A percentile compares a stretch with the other conserved stretches of the same genome.
Conservation (phyloP, 35 echinoderm and acorn worm genomes). For the Hemicentrotus pulcherrimus region DNA sequence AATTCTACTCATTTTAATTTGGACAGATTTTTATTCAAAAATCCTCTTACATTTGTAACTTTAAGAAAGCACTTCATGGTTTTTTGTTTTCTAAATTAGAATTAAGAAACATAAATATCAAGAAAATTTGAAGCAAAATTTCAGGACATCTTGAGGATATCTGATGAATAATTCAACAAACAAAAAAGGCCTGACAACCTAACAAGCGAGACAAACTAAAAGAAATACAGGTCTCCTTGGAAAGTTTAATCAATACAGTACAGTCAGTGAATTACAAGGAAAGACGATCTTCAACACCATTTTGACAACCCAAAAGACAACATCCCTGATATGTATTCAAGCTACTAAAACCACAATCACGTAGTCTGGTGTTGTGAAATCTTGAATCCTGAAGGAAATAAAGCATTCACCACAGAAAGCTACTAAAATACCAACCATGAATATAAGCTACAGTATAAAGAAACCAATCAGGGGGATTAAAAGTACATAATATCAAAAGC, state of each 20-base stretch:
- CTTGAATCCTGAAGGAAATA: not conserved
- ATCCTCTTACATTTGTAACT: no score
- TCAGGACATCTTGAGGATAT: not conserved
- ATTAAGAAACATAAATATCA: not conserved
- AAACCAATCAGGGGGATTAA: not conserved
- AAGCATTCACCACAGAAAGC: not conserved
- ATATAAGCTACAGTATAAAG: not conserved
- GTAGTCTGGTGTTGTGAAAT: not conserved
- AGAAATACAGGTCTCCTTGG: not conserved
- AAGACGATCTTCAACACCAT: not conserved
- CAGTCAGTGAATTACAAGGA: not conserved
- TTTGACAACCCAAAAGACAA: not conserved
- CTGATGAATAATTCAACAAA: not conserved
- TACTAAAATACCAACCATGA: not conserved
- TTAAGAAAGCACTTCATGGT: no score
- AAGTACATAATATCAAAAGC: not conserved
- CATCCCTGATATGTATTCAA: not conserved
- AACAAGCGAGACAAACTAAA: not conserved
- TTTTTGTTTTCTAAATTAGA: no score
- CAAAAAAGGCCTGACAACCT: not conserved
- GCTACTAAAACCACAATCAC: not conserved
- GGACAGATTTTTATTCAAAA: no score
- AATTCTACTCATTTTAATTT: no score
- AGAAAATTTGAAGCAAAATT: not conserved
- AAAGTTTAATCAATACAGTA: constrained; percentile 7